Evolutionary conservation across 2,888 invertebrate species (phyloP), one percentile per base, ranked within the genome.

Genomic region (Acronicta leporina): DNA sequence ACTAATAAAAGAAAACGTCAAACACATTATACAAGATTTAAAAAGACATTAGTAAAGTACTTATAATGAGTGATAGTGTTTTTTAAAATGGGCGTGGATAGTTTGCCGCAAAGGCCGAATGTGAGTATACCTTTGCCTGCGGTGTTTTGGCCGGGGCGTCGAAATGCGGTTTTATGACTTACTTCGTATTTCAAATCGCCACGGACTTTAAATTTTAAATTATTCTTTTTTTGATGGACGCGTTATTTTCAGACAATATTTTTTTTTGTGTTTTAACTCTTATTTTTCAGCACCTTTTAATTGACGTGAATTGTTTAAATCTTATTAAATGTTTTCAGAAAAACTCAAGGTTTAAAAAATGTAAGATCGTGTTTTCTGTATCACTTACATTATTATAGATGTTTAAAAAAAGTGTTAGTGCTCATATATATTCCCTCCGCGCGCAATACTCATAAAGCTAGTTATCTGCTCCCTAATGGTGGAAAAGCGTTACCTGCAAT

Each of bases 61-160:
- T n/a, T n/a, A 84, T 80, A 73, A 81, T 59, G 65, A 77, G 77
- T 78, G 78, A 55, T 64, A 69, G 59, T 77, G 76, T 75, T 77
- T 53, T 55, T 63, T 44, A 81, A 60, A 49, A 92, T 92, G 92
- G 92, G 93, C 53, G 91, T 92, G 75, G 93, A 93, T 75, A 92
- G 88, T 64, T 48, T 87, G 47, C 89, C 87, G 63, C 87, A 86
- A 59, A 77, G 90, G 49, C 78, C 84, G 4, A 79, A 81, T 58
- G 91, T 92, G 57, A 87, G 91, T 88, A 73, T 62, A 46, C 40
- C 53, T 53, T 65, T 57, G 47, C 57, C 58, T 59, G 13, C 52
- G 68, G 58, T 63, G 45, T 63, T 55, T 58, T 40, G 27, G 48
- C 52, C 60, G 74, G 48, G 33, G 52, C 51, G 59, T 44, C 56